Percentiles rank a stretch among this genome's conserved stretches.
phyloP scores from a whole-genome alignment of 2,797 vertebrate genomes.

The Microtus californicus region DNA sequence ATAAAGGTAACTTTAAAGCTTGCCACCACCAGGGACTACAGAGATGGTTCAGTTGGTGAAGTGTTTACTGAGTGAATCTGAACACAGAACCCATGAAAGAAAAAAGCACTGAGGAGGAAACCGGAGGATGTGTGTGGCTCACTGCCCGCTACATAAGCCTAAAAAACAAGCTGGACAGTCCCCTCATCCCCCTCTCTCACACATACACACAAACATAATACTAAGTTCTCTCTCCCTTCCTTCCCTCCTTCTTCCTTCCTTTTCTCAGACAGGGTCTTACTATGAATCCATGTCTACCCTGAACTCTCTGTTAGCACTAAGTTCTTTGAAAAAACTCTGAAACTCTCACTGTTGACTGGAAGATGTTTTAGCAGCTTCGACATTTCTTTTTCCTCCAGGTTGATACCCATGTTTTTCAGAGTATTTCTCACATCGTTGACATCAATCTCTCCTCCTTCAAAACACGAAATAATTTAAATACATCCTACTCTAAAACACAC shows the following conservation, averaged over 20 bases:
- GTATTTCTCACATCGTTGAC: neutral
- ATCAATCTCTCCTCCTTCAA: neutral
- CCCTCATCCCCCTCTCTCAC: neutral
- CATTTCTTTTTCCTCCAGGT: conserved; percentile 15
- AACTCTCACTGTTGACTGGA: conserved; percentile 41
- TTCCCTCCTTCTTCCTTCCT: neutral
- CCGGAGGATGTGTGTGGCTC: neutral
- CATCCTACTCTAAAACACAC: neutral
- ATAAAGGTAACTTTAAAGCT: neutral
- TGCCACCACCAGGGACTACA: neutral
- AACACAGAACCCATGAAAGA: neutral
- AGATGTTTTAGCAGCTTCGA: conserved; percentile 17
- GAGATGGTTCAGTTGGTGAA: neutral
- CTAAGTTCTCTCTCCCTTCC: neutral
- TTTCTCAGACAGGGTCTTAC: neutral
- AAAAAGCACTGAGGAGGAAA: neutral
- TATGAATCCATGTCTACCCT: neutral
- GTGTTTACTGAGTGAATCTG: neutral
- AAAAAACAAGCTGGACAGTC: neutral
- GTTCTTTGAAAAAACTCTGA: conserved; percentile 15
- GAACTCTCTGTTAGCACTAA: neutral
- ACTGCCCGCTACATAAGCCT: neutral
- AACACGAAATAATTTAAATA: neutral
- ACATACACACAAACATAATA: neutral
- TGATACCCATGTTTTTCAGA: neutral